phyloP scores from a whole-genome alignment of 2,113 vertebrate species.

The Gorsachius goisagi region DNA sequence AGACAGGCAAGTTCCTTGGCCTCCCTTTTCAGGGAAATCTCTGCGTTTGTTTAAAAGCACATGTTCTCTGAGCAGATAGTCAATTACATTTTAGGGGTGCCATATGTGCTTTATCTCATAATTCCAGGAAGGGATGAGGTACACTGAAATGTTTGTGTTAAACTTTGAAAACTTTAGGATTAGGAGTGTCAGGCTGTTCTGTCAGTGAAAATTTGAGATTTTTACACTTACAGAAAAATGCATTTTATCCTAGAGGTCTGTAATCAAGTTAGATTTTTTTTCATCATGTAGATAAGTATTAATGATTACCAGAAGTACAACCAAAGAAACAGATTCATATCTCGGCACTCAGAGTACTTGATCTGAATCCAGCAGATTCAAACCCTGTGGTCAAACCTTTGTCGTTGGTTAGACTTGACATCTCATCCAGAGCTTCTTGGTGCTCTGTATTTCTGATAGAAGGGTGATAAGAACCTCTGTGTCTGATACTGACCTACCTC shows the following conservation, averaged over 20 bases:
- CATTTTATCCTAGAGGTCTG: not conserved
- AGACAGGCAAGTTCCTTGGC: not conserved
- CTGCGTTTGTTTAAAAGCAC: conserved; percentile 6
- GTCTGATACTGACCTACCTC: not conserved
- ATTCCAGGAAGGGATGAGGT: not conserved
- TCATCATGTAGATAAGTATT: not conserved
- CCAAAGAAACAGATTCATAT: not conserved
- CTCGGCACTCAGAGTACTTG: not conserved
- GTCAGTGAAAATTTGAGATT: not conserved
- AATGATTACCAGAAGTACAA: not conserved
- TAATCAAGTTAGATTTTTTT: not conserved
- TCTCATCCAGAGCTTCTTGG: not conserved
- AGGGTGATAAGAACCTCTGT: not conserved
- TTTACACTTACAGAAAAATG: not conserved
- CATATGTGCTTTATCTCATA: not conserved
- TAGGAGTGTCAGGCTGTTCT: not conserved
- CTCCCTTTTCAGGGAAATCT: not conserved
- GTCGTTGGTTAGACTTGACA: not conserved
- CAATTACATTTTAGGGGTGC: not conserved
- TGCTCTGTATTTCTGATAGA: not conserved
- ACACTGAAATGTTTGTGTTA: not conserved
- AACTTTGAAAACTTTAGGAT: not conserved
- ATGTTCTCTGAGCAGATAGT: not conserved
- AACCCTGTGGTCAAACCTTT: not conserved
- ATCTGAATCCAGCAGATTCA: not conserved